Base-by-base conservation (phyloP, 1,140 invertebrate genomes). In the Antheraea mylitta region DNA sequence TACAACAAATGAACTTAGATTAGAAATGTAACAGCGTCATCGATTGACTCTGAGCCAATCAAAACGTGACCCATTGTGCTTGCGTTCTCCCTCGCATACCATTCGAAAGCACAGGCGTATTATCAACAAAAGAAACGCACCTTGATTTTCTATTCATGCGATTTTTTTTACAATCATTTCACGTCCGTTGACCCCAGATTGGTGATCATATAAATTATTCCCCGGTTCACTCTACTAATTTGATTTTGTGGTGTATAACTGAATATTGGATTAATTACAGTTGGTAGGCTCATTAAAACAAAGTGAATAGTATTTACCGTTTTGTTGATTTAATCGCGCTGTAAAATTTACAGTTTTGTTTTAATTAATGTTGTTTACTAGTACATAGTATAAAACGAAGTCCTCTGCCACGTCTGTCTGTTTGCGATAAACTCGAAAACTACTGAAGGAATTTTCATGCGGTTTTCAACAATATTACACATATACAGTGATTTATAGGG, bases 61-160 rank as follows among this genome's bases (percentile, higher is more conserved):
- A n/a, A 53, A 53, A 53, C 45, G 45, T 16, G 45, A 16, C 11
- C 45, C 45, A 16, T 53, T 53, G 45, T 53, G 45, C 45, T 13
- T 13, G 45, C 6, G 4, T 13, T 53, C 38, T 42, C 38, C 38
- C 38, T 42, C 38, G 11, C 38, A 42, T 42, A 13, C 45, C 16
- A 53, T 53, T 53, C 5, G 16, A 2, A 53, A 53, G 16, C 16
- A 53, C 45, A 6, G 16, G 45, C 45, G 45, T 53, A 53, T 63
- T n/a, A 13, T 16, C 19, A 63, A 30, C 19, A 36, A 63, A 36
- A 36, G 37, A 37, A 63, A 37, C 37, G 61, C 61, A 63, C 37
- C 13, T 63, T 37, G 13, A 63, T 63, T 63, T n/a, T 37, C 30
- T 63, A 63, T 63, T 63, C 61, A 63, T 63, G 37, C 61, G 61